Evolutionary conservation across 2,113 vertebrate species (phyloP), one percentile per base, ranked within the genome.

Genomic region (Petaurus breviceps): DNA sequence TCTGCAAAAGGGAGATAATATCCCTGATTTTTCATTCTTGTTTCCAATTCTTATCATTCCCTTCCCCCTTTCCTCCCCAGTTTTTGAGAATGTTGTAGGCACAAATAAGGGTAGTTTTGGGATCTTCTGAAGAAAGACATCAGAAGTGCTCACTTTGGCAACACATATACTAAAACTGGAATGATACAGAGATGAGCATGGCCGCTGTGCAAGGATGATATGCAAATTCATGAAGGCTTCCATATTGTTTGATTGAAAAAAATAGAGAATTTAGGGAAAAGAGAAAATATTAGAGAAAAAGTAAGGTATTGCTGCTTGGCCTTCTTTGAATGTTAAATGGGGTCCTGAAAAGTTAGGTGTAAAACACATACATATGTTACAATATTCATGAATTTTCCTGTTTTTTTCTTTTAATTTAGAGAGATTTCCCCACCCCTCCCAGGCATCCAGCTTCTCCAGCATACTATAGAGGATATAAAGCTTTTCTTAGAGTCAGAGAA

Each of bases 351-450:
- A 43, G 37, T 84, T 43, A 84, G 37, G 19, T n/a, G 14, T 77
- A 77, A 77, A 77, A 77, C 61, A 77, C 16, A 77, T 77, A n/a
- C 37, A 77, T 77, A n/a, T 68, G 31, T 37, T 31, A n/a, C 14
- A 84, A 84, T 11, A 22, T 6, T 31, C 51, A 90, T 94, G 31
- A 12, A 46, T 90, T 93, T 25, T 77, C 61, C 46, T 89, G 19
- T 51, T 91, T 93, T 89, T 47, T 94, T 0, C 25, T 92, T n/a
- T 23, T 28, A 52, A 89, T 93, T 95, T 91, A 94, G 61, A 91
- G 91, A 92, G 95, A 9, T 37, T 12, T 16, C 2, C 52, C 14
- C 16, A 16, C 52, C 52, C 52, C 14, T 12, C 19, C 19, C 47
- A 49, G 47, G 47, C 47, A 49, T 49, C 2, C 47, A 49, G 47